phyloP scores from a whole-genome alignment of 53 echinoderm and acorn worm genomes.

The Mesocentrotus franciscanus region DNA sequence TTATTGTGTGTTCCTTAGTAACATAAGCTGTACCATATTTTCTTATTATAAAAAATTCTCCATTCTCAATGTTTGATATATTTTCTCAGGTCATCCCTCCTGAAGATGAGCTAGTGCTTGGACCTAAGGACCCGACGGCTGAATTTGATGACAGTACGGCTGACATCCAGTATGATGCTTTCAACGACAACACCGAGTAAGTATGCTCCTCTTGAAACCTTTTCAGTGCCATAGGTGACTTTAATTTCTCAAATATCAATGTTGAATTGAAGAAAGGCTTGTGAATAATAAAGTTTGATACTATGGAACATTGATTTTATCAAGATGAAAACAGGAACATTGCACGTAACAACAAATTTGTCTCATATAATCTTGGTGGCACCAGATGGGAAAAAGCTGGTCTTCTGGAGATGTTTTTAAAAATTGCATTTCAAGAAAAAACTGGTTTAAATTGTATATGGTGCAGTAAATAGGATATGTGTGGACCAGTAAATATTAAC shows the following conservation, averaged over 20 bases:
- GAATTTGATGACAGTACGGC: conserved; percentile 89
- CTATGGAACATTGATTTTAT: too few relatives aligned
- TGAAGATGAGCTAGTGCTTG: conserved; percentile 79
- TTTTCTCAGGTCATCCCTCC: conserved; percentile 78
- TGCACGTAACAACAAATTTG: too few relatives aligned
- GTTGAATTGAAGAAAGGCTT: background rate
- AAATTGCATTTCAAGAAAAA: too few relatives aligned
- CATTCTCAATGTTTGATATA: background rate
- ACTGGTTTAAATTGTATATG: too few relatives aligned
- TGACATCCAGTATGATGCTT: conserved; percentile 73
- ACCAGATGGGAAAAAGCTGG: too few relatives aligned
- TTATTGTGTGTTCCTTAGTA: background rate
- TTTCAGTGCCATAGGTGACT: background rate
- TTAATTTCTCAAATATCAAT: background rate
- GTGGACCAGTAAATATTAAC: too few relatives aligned
- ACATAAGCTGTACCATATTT: background rate
- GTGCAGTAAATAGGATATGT: too few relatives aligned
- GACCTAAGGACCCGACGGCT: conserved; percentile 91
- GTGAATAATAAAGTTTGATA: too few relatives aligned
- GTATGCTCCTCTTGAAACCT: background rate
- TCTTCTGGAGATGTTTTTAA: too few relatives aligned
- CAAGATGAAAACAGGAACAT: too few relatives aligned
- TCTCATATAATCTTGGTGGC: too few relatives aligned
- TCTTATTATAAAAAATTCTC: background rate
- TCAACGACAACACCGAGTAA: conserved; percentile 90